Conservation (phyloP, 2,888 invertebrate genomes). For the Chrysolina oricalcia region DNA sequence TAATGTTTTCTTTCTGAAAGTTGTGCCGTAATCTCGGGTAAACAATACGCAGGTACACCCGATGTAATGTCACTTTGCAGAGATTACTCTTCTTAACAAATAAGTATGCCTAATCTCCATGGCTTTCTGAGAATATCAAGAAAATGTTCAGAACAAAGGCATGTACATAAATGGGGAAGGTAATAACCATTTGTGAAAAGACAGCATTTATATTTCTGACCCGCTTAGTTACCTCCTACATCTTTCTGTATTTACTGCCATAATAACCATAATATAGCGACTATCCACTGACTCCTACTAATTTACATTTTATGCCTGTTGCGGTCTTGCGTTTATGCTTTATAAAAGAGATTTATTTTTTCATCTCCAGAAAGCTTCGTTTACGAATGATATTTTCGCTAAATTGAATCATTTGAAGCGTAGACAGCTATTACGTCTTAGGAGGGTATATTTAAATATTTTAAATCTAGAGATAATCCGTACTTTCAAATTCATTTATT, state of each 20-base stretch:
- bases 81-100: neutral
- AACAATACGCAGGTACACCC: neutral
- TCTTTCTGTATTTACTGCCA: conserved; percentile 12
- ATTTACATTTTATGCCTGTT: conserved; percentile 28
- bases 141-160: conserved; percentile 15
- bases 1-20: too few species aligned
- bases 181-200: conserved; percentile 8
- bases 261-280: conserved; percentile 10
- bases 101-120: neutral
- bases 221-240: conserved; percentile 20
- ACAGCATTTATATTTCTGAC: neutral
- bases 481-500: too few species aligned
- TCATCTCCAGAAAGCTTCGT: conserved; percentile 14
- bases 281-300: conserved; percentile 18
- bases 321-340: conserved; percentile 8
- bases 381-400: neutral
- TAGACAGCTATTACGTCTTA: neutral
- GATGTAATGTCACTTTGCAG: neutral
- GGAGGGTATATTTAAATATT: neutral
- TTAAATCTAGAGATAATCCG: too few species aligned
- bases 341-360: conserved; percentile 4
- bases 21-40: too few species aligned
- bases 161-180: neutral
- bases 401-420: neutral
- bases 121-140: neutral